Evolutionary conservation across 2,797 vertebrate species (phyloP).

Genomic region (Salmo trutta): DNA sequence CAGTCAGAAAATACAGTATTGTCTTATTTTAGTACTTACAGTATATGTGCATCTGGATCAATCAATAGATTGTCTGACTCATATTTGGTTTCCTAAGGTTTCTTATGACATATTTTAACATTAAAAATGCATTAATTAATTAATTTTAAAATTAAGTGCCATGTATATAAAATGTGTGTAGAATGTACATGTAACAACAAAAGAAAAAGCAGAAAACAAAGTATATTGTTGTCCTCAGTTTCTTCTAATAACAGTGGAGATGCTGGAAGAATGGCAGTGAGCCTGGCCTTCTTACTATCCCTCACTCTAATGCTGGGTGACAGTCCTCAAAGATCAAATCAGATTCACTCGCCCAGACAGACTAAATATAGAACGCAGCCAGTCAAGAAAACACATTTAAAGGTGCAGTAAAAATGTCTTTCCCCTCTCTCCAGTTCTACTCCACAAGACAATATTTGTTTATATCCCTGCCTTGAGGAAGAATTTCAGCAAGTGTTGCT

Average conservation of each 20-base stretch:
- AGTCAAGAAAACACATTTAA: slow-evolving; percentile 26
- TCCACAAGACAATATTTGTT: not conserved
- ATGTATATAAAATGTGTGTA: too few species aligned
- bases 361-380: slow-evolving; percentile 45
- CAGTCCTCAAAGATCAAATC: slow-evolving; percentile 47
- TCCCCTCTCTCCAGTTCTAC: slow-evolving; percentile 2
- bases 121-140: too few species aligned
- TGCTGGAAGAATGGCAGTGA: not conserved
- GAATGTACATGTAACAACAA: too few species aligned
- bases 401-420: slow-evolving; percentile 27
- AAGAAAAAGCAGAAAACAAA: too few species aligned
- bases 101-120: too few species aligned
- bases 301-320: slow-evolving; percentile 32
- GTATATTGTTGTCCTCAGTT: too few species aligned
- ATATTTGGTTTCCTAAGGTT: too few species aligned
- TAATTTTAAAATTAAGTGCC: too few species aligned
- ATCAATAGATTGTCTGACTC: too few species aligned
- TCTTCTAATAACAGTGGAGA: not conserved
- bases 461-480: not conserved
- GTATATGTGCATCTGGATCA: too few species aligned
- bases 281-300: not conserved
- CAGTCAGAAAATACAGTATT: too few species aligned
- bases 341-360: slow-evolving; percentile 36
- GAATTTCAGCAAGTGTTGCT: slow-evolving; percentile 22
- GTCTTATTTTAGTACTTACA: too few species aligned